Evolutionary conservation across 1,140 invertebrate species (phyloP).

Genomic region (Drosophila parabipectinata): DNA sequence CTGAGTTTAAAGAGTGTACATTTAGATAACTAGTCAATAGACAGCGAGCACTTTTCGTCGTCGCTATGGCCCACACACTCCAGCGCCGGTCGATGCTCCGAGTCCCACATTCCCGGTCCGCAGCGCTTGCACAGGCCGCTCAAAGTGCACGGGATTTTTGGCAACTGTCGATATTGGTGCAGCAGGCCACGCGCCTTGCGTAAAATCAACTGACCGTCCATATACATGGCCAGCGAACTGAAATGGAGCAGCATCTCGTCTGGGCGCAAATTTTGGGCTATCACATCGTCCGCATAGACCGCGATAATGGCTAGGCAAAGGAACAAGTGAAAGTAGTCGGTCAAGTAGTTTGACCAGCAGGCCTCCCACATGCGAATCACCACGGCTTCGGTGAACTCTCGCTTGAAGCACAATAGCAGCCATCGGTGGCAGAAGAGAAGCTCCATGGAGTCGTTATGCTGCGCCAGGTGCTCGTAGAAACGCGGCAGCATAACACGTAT

Average conservation of each 20-base stretch:
- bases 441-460: conserved; percentile 93
- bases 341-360: conserved; percentile 97
- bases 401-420: conserved; percentile 95
- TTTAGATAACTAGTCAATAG: conserved; percentile 79
- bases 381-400: conserved; percentile 94
- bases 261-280: conserved; percentile 93
- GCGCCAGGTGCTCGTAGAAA: conserved; percentile 93
- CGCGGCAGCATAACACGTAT: conserved; percentile 94
- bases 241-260: conserved; percentile 98
- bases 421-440: conserved; percentile 96
- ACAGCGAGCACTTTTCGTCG: conserved; percentile 83
- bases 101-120: conserved; percentile 97
- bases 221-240: conserved; percentile 97
- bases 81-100: conserved; percentile 91
- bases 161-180: conserved; percentile 93
- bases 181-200: conserved; percentile 96
- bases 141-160: conserved; percentile 94
- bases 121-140: conserved; percentile 93
- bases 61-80: conserved; percentile 87
- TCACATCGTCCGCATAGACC: conserved; percentile 96
- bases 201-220: conserved; percentile 95
- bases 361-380: conserved; percentile 96
- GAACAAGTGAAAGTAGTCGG: conserved; percentile 96
- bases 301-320: conserved; percentile 95
- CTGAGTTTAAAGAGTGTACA: conserved; percentile 45